Percentiles rank a stretch among this genome's conserved stretches.
phyloP scores from a whole-genome alignment of 1,140 invertebrate species.

The Steinernema khuongi region DNA sequence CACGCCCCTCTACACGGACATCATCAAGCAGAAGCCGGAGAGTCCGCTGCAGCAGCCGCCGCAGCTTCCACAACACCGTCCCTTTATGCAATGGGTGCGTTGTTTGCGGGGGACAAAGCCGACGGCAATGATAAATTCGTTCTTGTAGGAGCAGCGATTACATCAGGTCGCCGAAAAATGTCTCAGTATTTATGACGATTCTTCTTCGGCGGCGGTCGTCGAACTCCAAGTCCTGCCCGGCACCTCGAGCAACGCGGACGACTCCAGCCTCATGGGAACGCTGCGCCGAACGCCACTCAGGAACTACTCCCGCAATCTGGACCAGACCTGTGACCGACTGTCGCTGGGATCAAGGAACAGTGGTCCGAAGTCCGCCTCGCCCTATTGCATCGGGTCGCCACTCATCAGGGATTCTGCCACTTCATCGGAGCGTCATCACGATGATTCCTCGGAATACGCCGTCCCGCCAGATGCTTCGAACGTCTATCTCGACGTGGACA shows the following conservation, averaged over 20 bases:
- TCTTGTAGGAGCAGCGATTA: slow-evolving; percentile 38
- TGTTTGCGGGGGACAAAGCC: not conserved
- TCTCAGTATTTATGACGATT: slow-evolving; percentile 42
- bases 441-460: slow-evolving; percentile 40
- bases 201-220: slow-evolving; percentile 23
- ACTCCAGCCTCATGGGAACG: not conserved
- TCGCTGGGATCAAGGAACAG: not conserved
- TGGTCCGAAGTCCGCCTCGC: slow-evolving; percentile 1
- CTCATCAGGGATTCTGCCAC: not conserved
- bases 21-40: slow-evolving; percentile 31
- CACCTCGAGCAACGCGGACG: not conserved
- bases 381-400: slow-evolving; percentile 4
- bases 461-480: slow-evolving; percentile 44
- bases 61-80: slow-evolving; percentile 29
- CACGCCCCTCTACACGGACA: slow-evolving; percentile 23
- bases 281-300: not conserved
- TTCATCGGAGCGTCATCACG: slow-evolving; percentile 17
- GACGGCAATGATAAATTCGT: slow-evolving; percentile 15
- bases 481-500: slow-evolving; percentile 17
- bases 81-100: slow-evolving; percentile 39
- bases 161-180: slow-evolving; percentile 48
- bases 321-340: not conserved
- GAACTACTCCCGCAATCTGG: not conserved
- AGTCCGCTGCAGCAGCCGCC: slow-evolving; percentile 29
- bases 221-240: slow-evolving; percentile 25